Evolutionary conservation across 2,888 invertebrate species (phyloP), one percentile per base, ranked within the genome.

Genomic region (Drepana falcataria): DNA sequence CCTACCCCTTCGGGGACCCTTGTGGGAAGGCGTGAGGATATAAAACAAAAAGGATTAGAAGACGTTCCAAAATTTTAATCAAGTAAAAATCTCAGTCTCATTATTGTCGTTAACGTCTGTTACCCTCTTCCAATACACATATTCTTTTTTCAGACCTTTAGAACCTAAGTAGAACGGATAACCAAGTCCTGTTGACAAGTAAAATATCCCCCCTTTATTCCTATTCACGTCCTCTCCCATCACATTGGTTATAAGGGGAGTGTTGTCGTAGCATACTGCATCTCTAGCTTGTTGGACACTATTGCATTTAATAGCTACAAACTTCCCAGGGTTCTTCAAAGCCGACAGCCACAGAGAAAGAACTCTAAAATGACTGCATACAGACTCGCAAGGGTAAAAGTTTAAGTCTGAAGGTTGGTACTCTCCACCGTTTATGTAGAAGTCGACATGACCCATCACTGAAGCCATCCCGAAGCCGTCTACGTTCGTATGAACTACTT

Each of bases 391-490:
- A 1, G 85, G 84, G 44, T 81, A 85, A 1, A 82, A 56, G 3
- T 62, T 72, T 1, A 88, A 63, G 44, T 89, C 86, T 0, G 87
- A 78, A 0, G 90, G 89, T 60, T 91, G 90, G 62, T 73, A 90
- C 57, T 91, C 91, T 0, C 90, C 91, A 0, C 91, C 91, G 48
- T 91, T 91, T 1, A 90, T 72, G 58, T 87, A 91, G 35, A 87
- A 77, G 54, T 91, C 89, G 0, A 90, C 80, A 54, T 91, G 90
- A 0, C 91, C 91, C 88, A 90, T 87, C 0, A 66, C 73, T 0
- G 78, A 63, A 0, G 89, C 87, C 88, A 91, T 90, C 0, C 91
- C 91, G 34, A 78, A 90, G 0, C 84, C 90, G 51, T 91, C 91
- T n/a, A 90, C 87, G 53, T 90, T 91, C 0, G 89, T 89, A 53